Conservation (phyloP, 2,888 invertebrate genomes). For the Acanthosepion pharaonis region DNA sequence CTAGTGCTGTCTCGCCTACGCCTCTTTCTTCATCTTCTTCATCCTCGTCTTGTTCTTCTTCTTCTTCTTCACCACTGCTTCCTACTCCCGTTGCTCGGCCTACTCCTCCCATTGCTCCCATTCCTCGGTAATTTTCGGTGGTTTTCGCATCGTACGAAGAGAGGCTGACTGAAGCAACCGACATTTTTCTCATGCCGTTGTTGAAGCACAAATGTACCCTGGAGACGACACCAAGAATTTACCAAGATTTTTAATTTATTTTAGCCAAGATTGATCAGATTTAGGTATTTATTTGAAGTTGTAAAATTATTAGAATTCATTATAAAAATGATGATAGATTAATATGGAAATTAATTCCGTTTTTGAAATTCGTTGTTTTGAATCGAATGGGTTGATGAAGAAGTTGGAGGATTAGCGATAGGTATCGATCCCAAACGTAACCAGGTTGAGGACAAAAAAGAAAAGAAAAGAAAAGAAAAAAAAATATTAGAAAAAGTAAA, state of each 20-base stretch:
- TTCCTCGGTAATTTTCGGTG: constrained; percentile 40
- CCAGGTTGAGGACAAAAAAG: background rate
- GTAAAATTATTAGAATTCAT: too few species aligned
- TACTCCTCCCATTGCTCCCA: background rate
- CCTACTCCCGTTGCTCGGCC: background rate
- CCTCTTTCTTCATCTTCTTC: background rate
- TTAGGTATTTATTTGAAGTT: too few species aligned
- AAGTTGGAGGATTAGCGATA: background rate
- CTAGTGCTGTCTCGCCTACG: background rate
- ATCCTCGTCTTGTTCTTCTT: constrained; percentile 44
- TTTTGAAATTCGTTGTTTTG: background rate
- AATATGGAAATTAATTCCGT: background rate
- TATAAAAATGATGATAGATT: too few species aligned
- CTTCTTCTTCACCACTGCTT: background rate
- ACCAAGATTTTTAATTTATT: too few species aligned
- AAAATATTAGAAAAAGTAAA: background rate
- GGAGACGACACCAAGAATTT: background rate
- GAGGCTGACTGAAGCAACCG: constrained; percentile 1
- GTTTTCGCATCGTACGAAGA: background rate
- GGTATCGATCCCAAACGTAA: background rate
- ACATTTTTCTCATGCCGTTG: background rate
- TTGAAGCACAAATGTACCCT: constrained; percentile 42
- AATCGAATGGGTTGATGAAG: background rate
- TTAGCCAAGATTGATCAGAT: too few species aligned
- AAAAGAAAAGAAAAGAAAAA: background rate